Evolutionary conservation across 1,140 invertebrate genomes (phyloP).

Genomic region (Ganaspis sp.): DNA sequence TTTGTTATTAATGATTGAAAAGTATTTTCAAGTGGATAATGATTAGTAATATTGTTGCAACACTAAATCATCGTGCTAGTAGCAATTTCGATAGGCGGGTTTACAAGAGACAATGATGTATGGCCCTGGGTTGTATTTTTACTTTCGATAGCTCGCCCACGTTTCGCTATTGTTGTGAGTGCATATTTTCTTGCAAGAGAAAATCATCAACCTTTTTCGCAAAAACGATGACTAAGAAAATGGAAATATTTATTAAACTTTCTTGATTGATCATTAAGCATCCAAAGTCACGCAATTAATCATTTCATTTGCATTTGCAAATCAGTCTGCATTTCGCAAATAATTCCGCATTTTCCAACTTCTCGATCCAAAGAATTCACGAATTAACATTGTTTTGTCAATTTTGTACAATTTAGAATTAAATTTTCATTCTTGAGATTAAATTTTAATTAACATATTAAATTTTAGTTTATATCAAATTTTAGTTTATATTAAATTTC

Average conservation of each 20-base stretch:
- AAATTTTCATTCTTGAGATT: neutral
- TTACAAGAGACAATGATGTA: slow-evolving; percentile 43
- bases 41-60: neutral
- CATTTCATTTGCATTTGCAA: neutral
- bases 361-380: neutral
- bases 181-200: slow-evolving; percentile 36
- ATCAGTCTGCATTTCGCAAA: neutral
- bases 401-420: no score
- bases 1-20: neutral
- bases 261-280: neutral
- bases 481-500: no score
- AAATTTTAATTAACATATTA: neutral
- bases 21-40: slow-evolving; percentile 35
- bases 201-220: neutral
- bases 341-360: neutral
- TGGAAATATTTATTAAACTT: neutral
- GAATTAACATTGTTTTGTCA: neutral
- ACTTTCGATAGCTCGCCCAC: slow-evolving; percentile 55
- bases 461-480: no score
- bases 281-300: neutral
- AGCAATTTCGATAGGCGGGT: slow-evolving; percentile 39
- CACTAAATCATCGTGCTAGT: neutral
- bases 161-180: slow-evolving; percentile 11
- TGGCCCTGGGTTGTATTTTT: slow-evolving; percentile 51
- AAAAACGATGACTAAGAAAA: slow-evolving; percentile 15